Conservation (phyloP, 2,888 invertebrate species). For the Amiota communis region DNA sequence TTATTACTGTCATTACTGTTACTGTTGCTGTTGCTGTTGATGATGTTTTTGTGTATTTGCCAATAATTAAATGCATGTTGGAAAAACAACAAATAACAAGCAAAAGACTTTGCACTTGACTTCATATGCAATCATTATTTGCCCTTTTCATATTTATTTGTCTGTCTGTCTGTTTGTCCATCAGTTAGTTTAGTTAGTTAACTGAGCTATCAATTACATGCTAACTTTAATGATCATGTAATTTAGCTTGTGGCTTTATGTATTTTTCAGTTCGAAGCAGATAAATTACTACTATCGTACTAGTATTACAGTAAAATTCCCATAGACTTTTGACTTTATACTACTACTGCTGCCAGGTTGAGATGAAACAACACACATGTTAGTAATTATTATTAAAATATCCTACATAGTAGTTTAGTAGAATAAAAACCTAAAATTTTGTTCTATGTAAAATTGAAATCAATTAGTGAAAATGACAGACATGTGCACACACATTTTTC, state of each 20-base stretch:
- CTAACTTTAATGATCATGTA: constrained; percentile 16
- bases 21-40: constrained; percentile 41
- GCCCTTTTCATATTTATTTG: neutral
- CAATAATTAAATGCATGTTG: constrained; percentile 7
- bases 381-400: too few relatives aligned
- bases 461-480: too few relatives aligned
- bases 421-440: too few relatives aligned
- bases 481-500: neutral
- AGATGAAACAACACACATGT: too few relatives aligned
- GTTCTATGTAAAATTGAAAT: too few relatives aligned
- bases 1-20: too few relatives aligned
- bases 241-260: neutral
- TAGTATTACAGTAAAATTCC: neutral
- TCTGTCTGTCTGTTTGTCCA: neutral
- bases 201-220: constrained; percentile 21
- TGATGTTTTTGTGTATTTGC: neutral
- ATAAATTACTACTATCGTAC: neutral
- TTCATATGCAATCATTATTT: constrained; percentile 45
- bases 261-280: neutral
- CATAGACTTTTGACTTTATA: constrained; percentile 21
- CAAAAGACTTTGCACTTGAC: constrained; percentile 20
- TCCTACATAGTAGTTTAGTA: too few relatives aligned
- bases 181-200: constrained; percentile 45
- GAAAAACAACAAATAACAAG: neutral
- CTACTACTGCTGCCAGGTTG: neutral